Percentiles rank a stretch among this genome's conserved stretches.
These are phyloP conservation scores for Axea sp. DNA, from an alignment of 2,888 invertebrate species.

Conservation along the genomic window DNA sequence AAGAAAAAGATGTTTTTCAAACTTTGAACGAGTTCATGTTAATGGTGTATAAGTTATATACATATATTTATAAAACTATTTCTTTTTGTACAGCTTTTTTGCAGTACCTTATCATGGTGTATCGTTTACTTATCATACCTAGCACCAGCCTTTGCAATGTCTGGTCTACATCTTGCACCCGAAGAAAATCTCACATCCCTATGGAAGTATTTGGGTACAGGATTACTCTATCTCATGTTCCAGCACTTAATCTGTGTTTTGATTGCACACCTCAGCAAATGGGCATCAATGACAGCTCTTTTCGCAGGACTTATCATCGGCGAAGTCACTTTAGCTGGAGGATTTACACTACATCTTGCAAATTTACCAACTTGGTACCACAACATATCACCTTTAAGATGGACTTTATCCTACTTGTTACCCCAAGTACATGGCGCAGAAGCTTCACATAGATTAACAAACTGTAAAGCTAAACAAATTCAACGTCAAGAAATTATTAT, in stretches of 20 bases:
- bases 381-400: slow-evolving; percentile 73
- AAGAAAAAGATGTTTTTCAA: too few relatives aligned
- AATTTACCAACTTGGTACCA: slow-evolving; percentile 76
- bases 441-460: slow-evolving; percentile 68
- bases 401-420: slow-evolving; percentile 72
- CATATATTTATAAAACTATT: too few relatives aligned
- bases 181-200: slow-evolving; percentile 75
- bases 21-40: too few relatives aligned
- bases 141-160: slow-evolving; percentile 94
- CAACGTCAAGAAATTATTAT: slow-evolving; percentile 93
- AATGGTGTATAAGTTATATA: too few relatives aligned
- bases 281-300: slow-evolving; percentile 71
- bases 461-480: slow-evolving; percentile 82
- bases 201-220: slow-evolving; percentile 74
- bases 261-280: slow-evolving; percentile 74
- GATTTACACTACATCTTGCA: slow-evolving; percentile 73
- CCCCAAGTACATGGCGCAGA: slow-evolving; percentile 71
- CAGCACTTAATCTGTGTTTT: slow-evolving; percentile 75
- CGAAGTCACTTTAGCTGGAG: slow-evolving; percentile 73
- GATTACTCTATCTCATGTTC: slow-evolving; percentile 73
- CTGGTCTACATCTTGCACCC: slow-evolving; percentile 84
- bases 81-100: slow-evolving; percentile 83
- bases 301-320: slow-evolving; percentile 73
- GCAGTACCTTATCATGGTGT: slow-evolving; percentile 88
- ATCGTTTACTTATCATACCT: slow-evolving; percentile 91